These are phyloP conservation scores for Geotrupes spiniger DNA, from an alignment of 2,888 invertebrate species.

Conservation along the genomic window DNA sequence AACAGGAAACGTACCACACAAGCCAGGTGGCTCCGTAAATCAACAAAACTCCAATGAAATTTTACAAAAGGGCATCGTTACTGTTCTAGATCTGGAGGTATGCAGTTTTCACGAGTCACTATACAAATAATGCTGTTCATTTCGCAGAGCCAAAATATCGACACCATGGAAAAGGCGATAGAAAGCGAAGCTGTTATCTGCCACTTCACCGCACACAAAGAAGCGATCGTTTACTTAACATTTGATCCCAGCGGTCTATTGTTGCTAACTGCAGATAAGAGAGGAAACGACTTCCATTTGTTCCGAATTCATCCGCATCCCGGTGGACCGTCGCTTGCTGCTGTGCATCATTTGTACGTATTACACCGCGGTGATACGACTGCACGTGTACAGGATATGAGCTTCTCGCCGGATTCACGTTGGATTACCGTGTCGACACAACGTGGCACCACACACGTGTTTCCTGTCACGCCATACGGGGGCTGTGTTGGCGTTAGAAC, in stretches of 20 bases:
- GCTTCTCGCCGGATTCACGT: constrained; percentile 88
- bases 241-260: constrained; percentile 91
- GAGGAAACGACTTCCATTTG: constrained; percentile 94
- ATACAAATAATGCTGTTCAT: constrained; percentile 2
- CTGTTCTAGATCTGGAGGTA: constrained; percentile 81
- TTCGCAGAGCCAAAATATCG: constrained; percentile 29
- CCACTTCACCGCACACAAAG: constrained; percentile 84
- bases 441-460: constrained; percentile 96
- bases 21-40: constrained; percentile 40
- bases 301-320: constrained; percentile 90
- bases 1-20: constrained; percentile 62
- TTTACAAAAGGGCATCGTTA: constrained; percentile 84
- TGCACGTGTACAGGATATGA: constrained; percentile 88
- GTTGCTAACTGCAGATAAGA: constrained; percentile 84
- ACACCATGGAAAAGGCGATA: constrained; percentile 33
- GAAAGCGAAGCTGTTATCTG: constrained; percentile 76
- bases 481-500: constrained; percentile 89
- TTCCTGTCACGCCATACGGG: constrained; percentile 95
- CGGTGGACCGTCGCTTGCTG: constrained; percentile 78
- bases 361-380: constrained; percentile 94
- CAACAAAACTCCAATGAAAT: constrained; percentile 50
- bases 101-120: constrained; percentile 11
- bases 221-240: constrained; percentile 83
- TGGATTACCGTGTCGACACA: constrained; percentile 97
- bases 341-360: constrained; percentile 93